Evolutionary conservation across 2,888 invertebrate species (phyloP).

Genomic region (Pheosia gnoma): DNA sequence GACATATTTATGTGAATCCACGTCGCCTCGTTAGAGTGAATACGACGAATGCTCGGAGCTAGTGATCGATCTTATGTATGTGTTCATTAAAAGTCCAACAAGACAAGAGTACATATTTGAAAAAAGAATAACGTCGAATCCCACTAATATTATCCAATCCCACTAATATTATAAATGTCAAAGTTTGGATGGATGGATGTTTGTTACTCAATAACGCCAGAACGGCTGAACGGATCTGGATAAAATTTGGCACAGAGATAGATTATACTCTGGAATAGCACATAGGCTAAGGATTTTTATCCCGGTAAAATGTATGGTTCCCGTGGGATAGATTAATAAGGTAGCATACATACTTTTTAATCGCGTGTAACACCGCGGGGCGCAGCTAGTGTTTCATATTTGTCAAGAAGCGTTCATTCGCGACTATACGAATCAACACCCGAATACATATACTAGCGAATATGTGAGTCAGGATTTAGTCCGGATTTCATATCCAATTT

Average conservation of each 20-base stretch:
- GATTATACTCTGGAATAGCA: too few species aligned
- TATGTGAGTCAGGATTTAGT: neutral
- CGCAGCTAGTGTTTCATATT: neutral
- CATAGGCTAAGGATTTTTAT: too few species aligned
- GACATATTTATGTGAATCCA: constrained; percentile 1
- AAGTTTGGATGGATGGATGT: too few species aligned
- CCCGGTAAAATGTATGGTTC: too few species aligned
- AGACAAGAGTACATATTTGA: neutral
- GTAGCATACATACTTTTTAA: too few species aligned
- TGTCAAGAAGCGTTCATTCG: neutral
- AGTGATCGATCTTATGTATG: neutral
- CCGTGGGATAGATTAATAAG: too few species aligned
- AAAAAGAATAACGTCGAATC: neutral
- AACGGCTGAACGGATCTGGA: too few species aligned
- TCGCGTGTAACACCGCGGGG: too few species aligned
- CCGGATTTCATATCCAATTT: neutral
- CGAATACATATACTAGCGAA: neutral
- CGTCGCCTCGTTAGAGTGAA: neutral
- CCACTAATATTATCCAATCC: too few species aligned
- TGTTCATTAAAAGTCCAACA: neutral
- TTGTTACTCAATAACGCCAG: too few species aligned
- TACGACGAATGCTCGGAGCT: neutral
- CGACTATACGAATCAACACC: neutral
- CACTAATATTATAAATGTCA: too few species aligned
- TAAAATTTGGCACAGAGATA: too few species aligned